Conservation (phyloP, 2,113 vertebrate species). For the Aleadryas rufinucha region DNA sequence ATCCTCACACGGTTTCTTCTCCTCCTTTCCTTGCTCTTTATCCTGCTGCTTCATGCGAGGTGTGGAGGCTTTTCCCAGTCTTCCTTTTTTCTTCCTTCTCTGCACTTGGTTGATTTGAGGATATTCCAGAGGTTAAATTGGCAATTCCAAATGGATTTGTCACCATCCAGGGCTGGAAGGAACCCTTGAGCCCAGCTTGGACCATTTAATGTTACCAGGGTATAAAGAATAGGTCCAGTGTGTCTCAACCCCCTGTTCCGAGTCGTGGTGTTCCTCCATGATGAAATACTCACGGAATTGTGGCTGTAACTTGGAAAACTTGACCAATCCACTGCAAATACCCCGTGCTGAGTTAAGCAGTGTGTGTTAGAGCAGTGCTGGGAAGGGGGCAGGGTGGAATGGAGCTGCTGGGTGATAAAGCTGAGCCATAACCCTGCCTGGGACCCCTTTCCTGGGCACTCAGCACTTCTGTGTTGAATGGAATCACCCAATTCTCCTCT, state of each 20-base stretch:
- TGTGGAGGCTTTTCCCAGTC: neutral
- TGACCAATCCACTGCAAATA: neutral
- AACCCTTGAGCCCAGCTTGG: neutral
- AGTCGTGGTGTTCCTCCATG: neutral
- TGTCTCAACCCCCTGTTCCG: neutral
- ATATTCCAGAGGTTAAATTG: neutral
- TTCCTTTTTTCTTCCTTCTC: neutral
- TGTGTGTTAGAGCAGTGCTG: neutral
- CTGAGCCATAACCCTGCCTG: neutral
- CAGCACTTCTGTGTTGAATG: neutral
- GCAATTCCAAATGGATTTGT: neutral
- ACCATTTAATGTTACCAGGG: rapidly evolving
- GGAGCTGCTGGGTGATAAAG: neutral
- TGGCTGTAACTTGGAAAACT: neutral
- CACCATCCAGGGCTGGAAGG: neutral
- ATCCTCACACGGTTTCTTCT: neutral
- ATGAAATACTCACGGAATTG: neutral
- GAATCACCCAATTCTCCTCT: neutral
- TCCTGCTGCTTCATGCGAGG: neutral
- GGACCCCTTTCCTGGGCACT: neutral
- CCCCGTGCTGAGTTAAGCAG: neutral
- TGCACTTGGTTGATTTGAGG: neutral
- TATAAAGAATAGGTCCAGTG: neutral
- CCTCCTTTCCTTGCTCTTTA: neutral
- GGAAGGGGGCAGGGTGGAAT: neutral